Evolutionary conservation across 2,113 vertebrate genomes (phyloP).

Genomic region (Mastomys natalensis): DNA sequence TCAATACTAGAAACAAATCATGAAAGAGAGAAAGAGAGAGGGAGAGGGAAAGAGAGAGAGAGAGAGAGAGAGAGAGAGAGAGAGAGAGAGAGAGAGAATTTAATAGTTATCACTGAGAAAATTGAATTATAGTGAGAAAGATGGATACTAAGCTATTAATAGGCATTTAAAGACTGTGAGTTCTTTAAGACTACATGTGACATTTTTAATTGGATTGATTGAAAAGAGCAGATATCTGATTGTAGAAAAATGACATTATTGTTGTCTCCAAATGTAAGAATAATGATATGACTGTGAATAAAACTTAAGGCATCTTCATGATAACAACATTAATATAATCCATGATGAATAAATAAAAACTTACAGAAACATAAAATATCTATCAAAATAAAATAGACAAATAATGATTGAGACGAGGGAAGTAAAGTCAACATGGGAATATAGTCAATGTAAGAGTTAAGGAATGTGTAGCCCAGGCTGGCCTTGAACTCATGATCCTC

Average conservation of each 20-base stretch:
- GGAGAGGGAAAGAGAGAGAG: background rate
- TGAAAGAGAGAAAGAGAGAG: background rate
- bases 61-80: background rate
- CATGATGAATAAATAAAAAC: background rate
- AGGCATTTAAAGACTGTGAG: background rate
- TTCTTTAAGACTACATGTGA: background rate
- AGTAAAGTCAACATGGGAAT: background rate
- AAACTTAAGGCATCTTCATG: background rate
- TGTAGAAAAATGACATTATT: background rate
- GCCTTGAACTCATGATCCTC: too few species aligned
- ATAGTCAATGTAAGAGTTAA: background rate
- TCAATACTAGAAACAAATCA: background rate
- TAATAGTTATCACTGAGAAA: background rate
- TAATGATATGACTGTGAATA: background rate
- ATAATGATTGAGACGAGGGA: background rate
- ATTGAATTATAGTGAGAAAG: background rate
- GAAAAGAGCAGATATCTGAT: background rate
- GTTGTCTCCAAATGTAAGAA: background rate
- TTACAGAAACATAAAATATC: background rate
- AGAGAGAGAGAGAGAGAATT: background rate
- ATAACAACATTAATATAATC: background rate
- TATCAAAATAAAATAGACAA: background rate
- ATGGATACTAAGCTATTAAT: background rate
- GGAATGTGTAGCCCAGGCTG: too few species aligned
- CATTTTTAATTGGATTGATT: background rate